Evolutionary conservation across 2,797 vertebrate species (phyloP).

Genomic region (Enteromius thamalakanensis): DNA sequence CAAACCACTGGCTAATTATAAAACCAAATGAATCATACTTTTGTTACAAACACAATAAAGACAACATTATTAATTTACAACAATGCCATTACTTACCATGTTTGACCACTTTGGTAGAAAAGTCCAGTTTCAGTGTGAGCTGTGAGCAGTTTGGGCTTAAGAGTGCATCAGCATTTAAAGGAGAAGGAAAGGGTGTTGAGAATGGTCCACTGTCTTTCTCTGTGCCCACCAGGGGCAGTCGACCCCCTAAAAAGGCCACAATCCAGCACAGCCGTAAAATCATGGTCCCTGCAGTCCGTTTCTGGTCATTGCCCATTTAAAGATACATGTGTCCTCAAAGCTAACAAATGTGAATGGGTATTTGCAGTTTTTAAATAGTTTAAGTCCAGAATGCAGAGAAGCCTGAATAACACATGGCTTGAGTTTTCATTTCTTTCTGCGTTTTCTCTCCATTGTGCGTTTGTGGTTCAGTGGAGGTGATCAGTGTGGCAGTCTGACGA

Average conservation of each 20-base stretch:
- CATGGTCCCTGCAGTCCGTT: constrained; percentile 74
- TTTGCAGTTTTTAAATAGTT: constrained; percentile 54
- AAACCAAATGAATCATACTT: not conserved
- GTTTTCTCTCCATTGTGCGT: constrained; percentile 94
- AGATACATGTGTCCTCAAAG: constrained; percentile 52
- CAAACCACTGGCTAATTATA: not conserved
- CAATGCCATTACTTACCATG: constrained; percentile 81
- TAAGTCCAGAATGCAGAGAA: constrained; percentile 79
- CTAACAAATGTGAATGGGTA: constrained; percentile 9
- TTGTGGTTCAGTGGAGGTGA: constrained; percentile 72
- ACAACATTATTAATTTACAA: not conserved
- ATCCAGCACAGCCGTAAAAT: constrained; percentile 82
- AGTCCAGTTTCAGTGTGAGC: constrained; percentile 90
- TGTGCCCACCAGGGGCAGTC: constrained; percentile 81
- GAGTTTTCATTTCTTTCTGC: constrained; percentile 95
- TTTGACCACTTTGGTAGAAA: constrained; percentile 90
- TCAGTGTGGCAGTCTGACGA: constrained; percentile 79
- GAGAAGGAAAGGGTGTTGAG: constrained; percentile 42
- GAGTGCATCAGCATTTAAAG: constrained; percentile 67
- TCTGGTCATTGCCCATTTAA: constrained; percentile 66
- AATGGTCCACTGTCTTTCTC: constrained; percentile 72
- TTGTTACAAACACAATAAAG: not conserved
- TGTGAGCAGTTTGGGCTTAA: constrained; percentile 85
- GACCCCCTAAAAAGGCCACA: constrained; percentile 81
- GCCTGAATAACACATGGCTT: constrained; percentile 74